Percentiles rank a stretch among this genome's conserved stretches.
Evolutionary conservation across 1,140 invertebrate genomes (phyloP).

Genomic region (Platorchestia sp.): DNA sequence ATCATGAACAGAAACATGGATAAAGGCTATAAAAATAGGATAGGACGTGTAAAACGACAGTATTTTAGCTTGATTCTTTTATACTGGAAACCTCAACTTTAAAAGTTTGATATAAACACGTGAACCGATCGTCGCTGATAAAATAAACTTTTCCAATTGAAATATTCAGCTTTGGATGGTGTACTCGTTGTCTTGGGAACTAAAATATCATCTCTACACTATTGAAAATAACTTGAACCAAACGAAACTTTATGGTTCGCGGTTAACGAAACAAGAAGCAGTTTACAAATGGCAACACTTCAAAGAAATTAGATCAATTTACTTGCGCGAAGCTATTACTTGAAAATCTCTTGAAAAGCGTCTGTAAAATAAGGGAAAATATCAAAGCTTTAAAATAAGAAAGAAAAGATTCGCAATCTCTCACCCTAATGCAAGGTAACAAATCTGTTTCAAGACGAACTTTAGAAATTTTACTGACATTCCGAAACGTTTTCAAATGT

Average conservation of each 20-base stretch:
- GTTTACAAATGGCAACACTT: neutral
- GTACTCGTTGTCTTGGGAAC: neutral
- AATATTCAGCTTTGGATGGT: neutral
- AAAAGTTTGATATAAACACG: neutral
- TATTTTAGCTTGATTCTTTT: neutral
- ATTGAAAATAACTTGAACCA: neutral
- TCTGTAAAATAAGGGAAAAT: neutral
- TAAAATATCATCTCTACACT: neutral
- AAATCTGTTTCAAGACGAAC: neutral
- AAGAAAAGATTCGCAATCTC: neutral
- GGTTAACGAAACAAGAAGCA: neutral
- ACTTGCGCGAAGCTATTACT: neutral
- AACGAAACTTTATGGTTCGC: neutral
- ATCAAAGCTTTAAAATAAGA: neutral
- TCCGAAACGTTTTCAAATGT: neutral
- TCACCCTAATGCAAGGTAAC: neutral
- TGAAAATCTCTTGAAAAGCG: neutral
- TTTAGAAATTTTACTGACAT: neutral
- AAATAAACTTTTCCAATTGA: neutral
- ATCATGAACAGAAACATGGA: neutral
- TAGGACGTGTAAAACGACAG: neutral
- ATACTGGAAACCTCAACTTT: neutral
- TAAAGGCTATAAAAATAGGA: conserved; percentile 1
- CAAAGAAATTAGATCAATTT: neutral
- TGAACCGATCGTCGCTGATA: neutral